Conservation (phyloP, 2,113 vertebrate genomes). For the Fregetta grallaria region DNA sequence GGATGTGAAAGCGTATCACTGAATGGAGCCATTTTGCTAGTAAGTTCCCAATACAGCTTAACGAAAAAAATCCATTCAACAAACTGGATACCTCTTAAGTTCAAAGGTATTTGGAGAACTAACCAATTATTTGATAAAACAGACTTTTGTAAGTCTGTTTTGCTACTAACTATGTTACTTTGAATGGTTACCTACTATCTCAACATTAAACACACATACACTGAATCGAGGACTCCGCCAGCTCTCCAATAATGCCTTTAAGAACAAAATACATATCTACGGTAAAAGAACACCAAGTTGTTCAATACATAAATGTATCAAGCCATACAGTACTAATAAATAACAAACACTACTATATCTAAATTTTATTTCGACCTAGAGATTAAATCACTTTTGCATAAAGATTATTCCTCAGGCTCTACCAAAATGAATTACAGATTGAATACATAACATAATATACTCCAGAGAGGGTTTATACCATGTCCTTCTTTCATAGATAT, state of each 20-base stretch:
- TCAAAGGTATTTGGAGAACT: not conserved
- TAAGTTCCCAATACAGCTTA: not conserved
- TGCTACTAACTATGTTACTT: not conserved
- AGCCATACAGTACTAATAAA: not conserved
- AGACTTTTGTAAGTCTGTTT: rapidly evolving
- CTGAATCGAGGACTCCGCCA: rapidly evolving
- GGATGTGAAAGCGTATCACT: not conserved
- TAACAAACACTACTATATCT: not conserved
- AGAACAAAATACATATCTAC: not conserved
- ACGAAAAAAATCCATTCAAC: not conserved
- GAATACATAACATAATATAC: rapidly evolving
- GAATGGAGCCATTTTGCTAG: not conserved
- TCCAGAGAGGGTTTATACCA: not conserved
- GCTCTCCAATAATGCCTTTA: not conserved
- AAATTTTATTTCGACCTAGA: not conserved
- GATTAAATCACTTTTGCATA: not conserved
- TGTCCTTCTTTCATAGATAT: rapidly evolving
- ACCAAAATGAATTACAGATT: not conserved
- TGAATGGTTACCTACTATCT: not conserved
- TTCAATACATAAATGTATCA: not conserved
- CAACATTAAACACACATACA: not conserved
- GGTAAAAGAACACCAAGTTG: rapidly evolving
- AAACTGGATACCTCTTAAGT: not conserved
- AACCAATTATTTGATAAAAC: not conserved
- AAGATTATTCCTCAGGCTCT: not conserved